phyloP scores from a whole-genome alignment of 2,797 vertebrate genomes.

The Falco columbarius region DNA sequence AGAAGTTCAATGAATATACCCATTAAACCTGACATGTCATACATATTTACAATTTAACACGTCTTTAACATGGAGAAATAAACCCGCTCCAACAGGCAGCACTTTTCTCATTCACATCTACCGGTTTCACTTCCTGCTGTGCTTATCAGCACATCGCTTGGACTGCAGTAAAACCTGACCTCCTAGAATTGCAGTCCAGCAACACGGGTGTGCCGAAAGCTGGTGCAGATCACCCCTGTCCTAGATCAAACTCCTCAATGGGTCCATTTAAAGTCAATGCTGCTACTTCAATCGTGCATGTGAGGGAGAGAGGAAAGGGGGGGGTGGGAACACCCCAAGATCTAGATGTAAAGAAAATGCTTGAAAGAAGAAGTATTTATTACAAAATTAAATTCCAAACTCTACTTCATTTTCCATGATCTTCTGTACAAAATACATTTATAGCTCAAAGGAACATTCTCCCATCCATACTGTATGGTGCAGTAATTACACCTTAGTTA shows the following conservation, averaged over 20 bases:
- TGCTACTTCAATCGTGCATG: background rate
- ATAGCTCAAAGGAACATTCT: background rate
- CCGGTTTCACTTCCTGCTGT: background rate
- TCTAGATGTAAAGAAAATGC: background rate
- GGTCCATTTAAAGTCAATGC: background rate
- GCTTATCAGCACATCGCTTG: background rate
- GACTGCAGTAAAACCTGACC: background rate
- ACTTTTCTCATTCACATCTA: background rate
- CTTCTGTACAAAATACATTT: constrained; percentile 53
- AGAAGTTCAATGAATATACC: background rate
- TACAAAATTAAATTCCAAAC: constrained; percentile 70
- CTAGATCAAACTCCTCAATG: background rate
- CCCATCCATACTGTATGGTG: background rate
- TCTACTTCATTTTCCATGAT: constrained; percentile 29
- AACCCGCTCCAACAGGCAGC: background rate
- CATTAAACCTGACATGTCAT: background rate
- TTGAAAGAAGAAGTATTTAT: constrained; percentile 75
- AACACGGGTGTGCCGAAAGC: background rate
- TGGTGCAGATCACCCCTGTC: background rate
- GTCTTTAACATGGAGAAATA: background rate
- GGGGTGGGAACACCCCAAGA: background rate
- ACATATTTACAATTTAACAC: background rate
- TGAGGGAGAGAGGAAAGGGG: background rate
- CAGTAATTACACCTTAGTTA: background rate
- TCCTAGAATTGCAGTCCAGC: background rate